Evolutionary conservation across 2,797 vertebrate genomes (phyloP).

Genomic region (Poeciliopsis paucimaculata): DNA sequence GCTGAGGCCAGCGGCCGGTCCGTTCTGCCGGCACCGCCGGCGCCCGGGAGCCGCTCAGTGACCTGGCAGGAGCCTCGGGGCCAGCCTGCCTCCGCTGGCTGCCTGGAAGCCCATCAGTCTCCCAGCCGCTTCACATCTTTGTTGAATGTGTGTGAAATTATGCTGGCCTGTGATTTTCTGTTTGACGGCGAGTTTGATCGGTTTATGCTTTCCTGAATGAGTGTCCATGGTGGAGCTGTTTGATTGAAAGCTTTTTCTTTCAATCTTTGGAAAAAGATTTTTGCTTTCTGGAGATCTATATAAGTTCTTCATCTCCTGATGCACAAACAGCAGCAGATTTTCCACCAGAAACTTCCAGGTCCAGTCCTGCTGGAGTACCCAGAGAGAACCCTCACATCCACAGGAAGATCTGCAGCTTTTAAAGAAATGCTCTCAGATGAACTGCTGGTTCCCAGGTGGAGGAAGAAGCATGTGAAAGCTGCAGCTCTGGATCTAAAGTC

Average conservation of each 20-base stretch:
- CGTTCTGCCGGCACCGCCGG: too few relatives aligned
- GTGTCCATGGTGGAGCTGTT: background rate
- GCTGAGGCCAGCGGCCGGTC: slow-evolving; percentile 30
- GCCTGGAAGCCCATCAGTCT: slow-evolving; percentile 68
- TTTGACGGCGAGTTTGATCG: slow-evolving; percentile 44
- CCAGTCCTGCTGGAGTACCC: too few relatives aligned
- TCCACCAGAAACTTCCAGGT: background rate
- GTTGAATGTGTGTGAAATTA: slow-evolving; percentile 43
- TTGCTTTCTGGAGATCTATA: background rate
- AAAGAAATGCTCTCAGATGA: too few relatives aligned
- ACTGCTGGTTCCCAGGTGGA: too few relatives aligned
- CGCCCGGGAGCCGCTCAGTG: too few relatives aligned
- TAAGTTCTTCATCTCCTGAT: background rate
- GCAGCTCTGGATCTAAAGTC: background rate
- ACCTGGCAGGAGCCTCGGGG: slow-evolving; percentile 42
- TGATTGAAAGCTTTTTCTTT: background rate
- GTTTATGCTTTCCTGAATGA: slow-evolving; percentile 36
- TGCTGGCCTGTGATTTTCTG: slow-evolving; percentile 41
- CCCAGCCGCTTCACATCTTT: slow-evolving; percentile 42
- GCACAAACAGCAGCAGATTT: background rate
- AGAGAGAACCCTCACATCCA: too few relatives aligned
- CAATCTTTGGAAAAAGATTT: background rate
- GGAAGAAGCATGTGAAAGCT: too few relatives aligned
- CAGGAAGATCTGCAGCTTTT: too few relatives aligned
- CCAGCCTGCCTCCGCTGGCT: slow-evolving; percentile 62